Conservation (phyloP, 2,888 invertebrate genomes). For the Melanchra persicariae region DNA sequence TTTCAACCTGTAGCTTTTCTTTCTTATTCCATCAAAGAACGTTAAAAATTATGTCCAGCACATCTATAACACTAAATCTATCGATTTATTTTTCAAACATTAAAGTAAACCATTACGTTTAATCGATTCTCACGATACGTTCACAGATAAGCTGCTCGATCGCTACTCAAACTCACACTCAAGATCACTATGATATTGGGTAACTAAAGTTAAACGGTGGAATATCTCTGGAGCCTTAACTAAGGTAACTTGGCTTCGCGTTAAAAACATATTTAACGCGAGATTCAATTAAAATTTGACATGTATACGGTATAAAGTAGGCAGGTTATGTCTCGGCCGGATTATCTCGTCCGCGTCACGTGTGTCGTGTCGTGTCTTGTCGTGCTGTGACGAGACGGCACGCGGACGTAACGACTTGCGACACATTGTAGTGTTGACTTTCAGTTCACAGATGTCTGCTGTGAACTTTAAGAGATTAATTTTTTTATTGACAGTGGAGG, state of each 20-base stretch:
- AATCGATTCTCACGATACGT: slow-evolving; percentile 61
- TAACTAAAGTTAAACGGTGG: slow-evolving; percentile 38
- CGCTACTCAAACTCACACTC: slow-evolving; percentile 44
- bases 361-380: slow-evolving; percentile 22
- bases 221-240: slow-evolving; percentile 52
- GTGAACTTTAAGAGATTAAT: slow-evolving; percentile 1
- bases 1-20: too few relatives aligned
- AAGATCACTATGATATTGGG: too few relatives aligned
- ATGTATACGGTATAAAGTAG: slow-evolving; percentile 77
- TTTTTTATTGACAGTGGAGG: not conserved
- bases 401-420: slow-evolving; percentile 24
- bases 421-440: slow-evolving; percentile 1
- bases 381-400: slow-evolving; percentile 21
- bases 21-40: not conserved
- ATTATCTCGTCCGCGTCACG: slow-evolving; percentile 59
- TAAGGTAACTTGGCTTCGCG: slow-evolving; percentile 64
- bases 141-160: slow-evolving; percentile 33
- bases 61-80: not conserved
- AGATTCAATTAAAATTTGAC: slow-evolving; percentile 86
- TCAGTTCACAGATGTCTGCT: slow-evolving; percentile 28
- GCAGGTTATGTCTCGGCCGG: slow-evolving; percentile 61
- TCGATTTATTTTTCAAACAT: slow-evolving; percentile 15
- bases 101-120: slow-evolving; percentile 49
- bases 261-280: slow-evolving; percentile 81
- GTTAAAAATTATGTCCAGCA: not conserved